Evolutionary conservation across 2,888 invertebrate species (phyloP).

Genomic region (Lasioglossum zephyrum): DNA sequence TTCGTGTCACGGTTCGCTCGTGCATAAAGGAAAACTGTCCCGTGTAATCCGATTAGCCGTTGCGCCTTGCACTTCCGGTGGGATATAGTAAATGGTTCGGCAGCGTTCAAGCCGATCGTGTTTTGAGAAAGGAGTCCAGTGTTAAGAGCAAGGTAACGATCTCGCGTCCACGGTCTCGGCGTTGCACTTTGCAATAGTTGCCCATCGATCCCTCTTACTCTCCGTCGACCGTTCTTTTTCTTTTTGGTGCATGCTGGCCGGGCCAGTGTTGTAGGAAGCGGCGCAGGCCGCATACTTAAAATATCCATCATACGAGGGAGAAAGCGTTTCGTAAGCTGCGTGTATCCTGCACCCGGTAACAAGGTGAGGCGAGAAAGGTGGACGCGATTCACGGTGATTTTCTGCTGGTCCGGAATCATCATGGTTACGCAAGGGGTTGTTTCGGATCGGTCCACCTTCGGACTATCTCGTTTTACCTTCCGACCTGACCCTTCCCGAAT

Average conservation of each 20-base stretch:
- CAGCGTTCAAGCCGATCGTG: constrained; percentile 15
- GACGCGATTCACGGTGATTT: constrained; percentile 16
- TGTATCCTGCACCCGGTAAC: constrained; percentile 31
- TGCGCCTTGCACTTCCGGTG: constrained; percentile 2
- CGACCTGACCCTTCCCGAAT: not conserved
- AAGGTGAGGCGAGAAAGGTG: constrained; percentile 19
- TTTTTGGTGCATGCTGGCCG: constrained; percentile 33
- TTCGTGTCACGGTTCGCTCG: not conserved
- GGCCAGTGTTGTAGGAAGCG: constrained; percentile 74
- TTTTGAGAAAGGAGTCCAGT: constrained; percentile 56
- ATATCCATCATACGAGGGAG: constrained; percentile 79
- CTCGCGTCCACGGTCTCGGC: constrained; percentile 40
- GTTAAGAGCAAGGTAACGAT: constrained; percentile 70
- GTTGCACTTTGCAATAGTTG: constrained; percentile 26
- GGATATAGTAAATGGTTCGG: not conserved
- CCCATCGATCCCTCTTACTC: not conserved
- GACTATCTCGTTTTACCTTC: not conserved
- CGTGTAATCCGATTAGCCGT: not conserved
- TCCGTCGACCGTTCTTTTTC: not conserved
- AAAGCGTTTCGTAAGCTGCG: constrained; percentile 81
- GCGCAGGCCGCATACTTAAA: constrained; percentile 74
- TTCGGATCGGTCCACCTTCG: constrained; percentile 19
- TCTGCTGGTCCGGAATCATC: constrained; percentile 11
- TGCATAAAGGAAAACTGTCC: not conserved
- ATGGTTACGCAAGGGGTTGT: constrained; percentile 37